These are phyloP conservation scores for Lophura nycthemera DNA, from an alignment of 2,113 vertebrate genomes.

Conservation along the genomic window DNA sequence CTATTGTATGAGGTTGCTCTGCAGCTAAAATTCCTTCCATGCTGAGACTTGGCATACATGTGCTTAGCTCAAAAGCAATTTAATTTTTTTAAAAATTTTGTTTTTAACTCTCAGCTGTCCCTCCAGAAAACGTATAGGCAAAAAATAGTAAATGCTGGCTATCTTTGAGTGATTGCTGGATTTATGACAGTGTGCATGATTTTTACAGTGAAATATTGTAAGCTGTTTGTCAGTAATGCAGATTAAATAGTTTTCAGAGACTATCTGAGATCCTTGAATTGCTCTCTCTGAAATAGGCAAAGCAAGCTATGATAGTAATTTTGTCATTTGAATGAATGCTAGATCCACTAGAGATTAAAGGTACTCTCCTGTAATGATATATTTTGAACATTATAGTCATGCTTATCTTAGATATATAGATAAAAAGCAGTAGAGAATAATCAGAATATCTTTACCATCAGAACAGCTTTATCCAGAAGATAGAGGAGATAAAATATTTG, in stretches of 20 bases:
- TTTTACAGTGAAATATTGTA: neutral
- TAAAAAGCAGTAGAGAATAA: neutral
- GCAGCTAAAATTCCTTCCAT: slow-evolving; percentile 76
- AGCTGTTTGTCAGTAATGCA: neutral
- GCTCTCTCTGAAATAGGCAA: neutral
- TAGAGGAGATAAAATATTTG: neutral
- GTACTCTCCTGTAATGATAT: neutral
- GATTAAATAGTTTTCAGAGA: neutral
- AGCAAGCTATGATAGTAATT: neutral
- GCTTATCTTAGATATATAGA: neutral
- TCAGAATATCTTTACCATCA: neutral
- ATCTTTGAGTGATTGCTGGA: neutral
- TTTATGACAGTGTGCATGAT: neutral
- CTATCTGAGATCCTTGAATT: slow-evolving; percentile 7
- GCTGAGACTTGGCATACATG: slow-evolving; percentile 74
- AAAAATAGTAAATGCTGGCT: neutral
- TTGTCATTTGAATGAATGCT: neutral
- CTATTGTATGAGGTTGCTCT: slow-evolving; percentile 75
- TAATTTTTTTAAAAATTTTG: slow-evolving; percentile 63
- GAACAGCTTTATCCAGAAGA: neutral
- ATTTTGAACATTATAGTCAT: neutral
- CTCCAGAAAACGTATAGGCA: slow-evolving; percentile 32
- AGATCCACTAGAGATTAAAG: neutral
- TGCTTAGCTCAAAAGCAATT: slow-evolving; percentile 65
- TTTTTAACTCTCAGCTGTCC: slow-evolving; percentile 23